Conservation (phyloP, 1,140 invertebrate species). For the Odontomachus brunneus region DNA sequence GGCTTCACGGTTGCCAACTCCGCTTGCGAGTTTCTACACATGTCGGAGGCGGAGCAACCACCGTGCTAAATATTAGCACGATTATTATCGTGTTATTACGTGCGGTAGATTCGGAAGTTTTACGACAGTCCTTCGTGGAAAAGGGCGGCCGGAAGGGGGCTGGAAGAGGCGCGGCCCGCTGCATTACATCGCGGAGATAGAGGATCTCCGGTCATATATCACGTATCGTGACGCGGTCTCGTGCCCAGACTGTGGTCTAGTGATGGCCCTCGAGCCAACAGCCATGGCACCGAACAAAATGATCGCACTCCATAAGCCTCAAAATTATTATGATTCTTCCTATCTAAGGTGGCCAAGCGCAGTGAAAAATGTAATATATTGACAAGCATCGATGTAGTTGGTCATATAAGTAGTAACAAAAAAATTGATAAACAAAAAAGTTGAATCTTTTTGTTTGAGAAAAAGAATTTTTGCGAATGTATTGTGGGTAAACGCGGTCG, state of each 20-base stretch:
- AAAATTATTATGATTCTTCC: conserved; percentile 23
- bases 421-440: background rate
- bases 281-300: conserved; percentile 1
- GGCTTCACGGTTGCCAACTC: background rate
- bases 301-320: background rate
- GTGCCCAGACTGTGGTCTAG: conserved; percentile 22
- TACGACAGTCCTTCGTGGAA: conserved; percentile 58
- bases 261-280: conserved; percentile 15
- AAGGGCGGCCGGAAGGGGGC: conserved; percentile 63
- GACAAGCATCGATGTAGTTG: background rate
- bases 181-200: conserved; percentile 72
- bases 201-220: conserved; percentile 72
- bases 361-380: background rate
- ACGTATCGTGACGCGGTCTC: conserved; percentile 72
- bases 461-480: no score
- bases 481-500: no score
- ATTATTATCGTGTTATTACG: conserved; percentile 55
- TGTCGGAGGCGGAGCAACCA: background rate
- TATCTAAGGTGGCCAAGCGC: background rate
- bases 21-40: background rate
- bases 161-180: conserved; percentile 68
- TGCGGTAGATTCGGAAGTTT: conserved; percentile 67
- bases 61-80: conserved; percentile 8
- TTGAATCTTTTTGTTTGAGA: no score
- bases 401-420: background rate